A percentile compares a stretch with the other conserved stretches of the same genome.
Conservation (phyloP, 2,888 invertebrate species). For the Artemia sinica region DNA sequence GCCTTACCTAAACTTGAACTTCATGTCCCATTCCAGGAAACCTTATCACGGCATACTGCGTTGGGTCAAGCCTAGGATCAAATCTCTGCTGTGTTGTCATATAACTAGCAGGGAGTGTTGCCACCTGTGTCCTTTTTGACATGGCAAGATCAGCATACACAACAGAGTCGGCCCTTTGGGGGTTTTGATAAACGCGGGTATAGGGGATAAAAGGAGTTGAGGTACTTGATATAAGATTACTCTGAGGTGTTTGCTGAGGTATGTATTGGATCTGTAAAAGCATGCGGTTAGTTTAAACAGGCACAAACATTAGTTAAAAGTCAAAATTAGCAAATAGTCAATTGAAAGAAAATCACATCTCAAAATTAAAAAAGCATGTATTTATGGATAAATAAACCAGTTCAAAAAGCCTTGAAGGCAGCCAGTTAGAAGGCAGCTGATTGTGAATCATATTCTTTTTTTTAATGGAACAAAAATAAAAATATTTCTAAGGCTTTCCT, state of each 20-base stretch:
- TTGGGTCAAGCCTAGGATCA: constrained; percentile 29
- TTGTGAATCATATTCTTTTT: too few species aligned
- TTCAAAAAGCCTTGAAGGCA: too few species aligned
- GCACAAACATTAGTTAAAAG: neutral
- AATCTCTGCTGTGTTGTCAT: constrained; percentile 20
- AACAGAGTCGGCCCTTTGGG: constrained; percentile 33
- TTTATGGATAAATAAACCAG: too few species aligned
- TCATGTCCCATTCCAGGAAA: constrained; percentile 49
- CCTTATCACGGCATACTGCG: constrained; percentile 46
- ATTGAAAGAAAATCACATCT: neutral
- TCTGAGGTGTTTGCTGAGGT: constrained; percentile 24
- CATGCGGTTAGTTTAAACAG: constrained; percentile 17
- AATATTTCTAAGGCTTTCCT: too few species aligned
- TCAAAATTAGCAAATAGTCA: neutral
- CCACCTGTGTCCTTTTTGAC: constrained; percentile 27
- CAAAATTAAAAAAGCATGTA: too few species aligned
- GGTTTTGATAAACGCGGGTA: constrained; percentile 25
- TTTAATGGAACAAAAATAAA: too few species aligned
- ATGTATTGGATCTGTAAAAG: constrained; percentile 18
- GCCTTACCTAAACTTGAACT: constrained; percentile 42
- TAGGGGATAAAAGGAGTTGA: constrained; percentile 25
- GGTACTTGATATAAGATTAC: constrained; percentile 24
- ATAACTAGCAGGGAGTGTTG: constrained; percentile 22
- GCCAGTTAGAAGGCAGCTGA: too few species aligned
- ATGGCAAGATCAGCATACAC: constrained; percentile 37